A percentile compares a stretch with the other conserved stretches of the same genome.
Conservation (phyloP, 2,888 invertebrate species). For the Vandiemenella viatica region DNA sequence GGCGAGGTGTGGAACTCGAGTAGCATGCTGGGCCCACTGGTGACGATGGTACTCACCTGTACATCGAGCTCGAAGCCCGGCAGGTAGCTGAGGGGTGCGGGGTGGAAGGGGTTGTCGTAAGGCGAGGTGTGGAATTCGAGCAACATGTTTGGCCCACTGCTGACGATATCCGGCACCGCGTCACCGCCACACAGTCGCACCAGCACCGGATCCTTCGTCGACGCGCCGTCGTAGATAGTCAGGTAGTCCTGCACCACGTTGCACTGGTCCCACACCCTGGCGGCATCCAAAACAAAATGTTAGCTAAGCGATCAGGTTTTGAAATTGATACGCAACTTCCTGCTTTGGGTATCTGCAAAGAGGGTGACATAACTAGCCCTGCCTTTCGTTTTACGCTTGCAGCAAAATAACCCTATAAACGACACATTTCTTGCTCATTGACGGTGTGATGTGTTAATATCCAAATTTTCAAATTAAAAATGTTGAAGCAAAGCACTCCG, state of each 20-base stretch:
- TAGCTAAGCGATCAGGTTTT: too few relatives aligned
- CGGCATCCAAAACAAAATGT: too few relatives aligned
- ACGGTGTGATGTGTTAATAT: too few relatives aligned
- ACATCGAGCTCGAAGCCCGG: slow-evolving; percentile 68
- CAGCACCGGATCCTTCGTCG: slow-evolving; percentile 46
- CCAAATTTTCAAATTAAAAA: too few relatives aligned
- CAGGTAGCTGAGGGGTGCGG: slow-evolving; percentile 57
- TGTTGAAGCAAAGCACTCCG: too few relatives aligned
- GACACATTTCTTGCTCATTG: too few relatives aligned
- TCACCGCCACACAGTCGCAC: slow-evolving; percentile 71
- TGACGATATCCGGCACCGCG: slow-evolving; percentile 62
- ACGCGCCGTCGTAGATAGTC: slow-evolving; percentile 65
- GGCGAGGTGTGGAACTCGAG: slow-evolving; percentile 69
- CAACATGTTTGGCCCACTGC: slow-evolving; percentile 60
- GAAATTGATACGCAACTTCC: too few relatives aligned
- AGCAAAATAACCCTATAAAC: too few relatives aligned
- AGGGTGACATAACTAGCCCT: too few relatives aligned
- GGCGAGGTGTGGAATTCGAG: slow-evolving; percentile 69
- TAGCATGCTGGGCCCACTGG: slow-evolving; percentile 60
- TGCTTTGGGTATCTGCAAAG: too few relatives aligned
- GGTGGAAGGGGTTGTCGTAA: slow-evolving; percentile 68
- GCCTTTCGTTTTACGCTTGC: too few relatives aligned
- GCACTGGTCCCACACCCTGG: slow-evolving; percentile 69
- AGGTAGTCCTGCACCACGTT: slow-evolving; percentile 68
- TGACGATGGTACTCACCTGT: too few relatives aligned